Percentiles rank a stretch among this genome's conserved stretches.
Evolutionary conservation across 2,113 vertebrate species (phyloP).

Genomic region (Gnathochromis pfefferi): DNA sequence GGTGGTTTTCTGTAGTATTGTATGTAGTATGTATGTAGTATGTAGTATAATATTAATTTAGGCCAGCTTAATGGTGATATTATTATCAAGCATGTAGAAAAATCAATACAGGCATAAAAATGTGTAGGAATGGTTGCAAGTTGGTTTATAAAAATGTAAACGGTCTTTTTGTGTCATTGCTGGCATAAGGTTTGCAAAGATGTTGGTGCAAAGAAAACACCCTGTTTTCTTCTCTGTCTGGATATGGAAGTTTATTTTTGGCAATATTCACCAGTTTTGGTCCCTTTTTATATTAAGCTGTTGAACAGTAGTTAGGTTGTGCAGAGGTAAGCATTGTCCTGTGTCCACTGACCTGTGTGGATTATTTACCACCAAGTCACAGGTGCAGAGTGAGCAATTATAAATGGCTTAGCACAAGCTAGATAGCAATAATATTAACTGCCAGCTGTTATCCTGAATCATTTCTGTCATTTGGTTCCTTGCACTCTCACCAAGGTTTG

Average conservation of each 20-base stretch:
- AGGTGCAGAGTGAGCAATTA: not conserved
- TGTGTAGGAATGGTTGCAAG: not conserved
- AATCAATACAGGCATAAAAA: not conserved
- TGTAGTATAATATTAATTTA: not conserved
- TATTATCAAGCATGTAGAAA: not conserved
- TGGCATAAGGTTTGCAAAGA: not conserved
- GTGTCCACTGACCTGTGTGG: not conserved
- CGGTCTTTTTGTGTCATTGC: rapidly evolving
- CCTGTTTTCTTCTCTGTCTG: not conserved
- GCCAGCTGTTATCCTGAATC: not conserved
- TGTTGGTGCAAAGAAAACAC: not conserved
- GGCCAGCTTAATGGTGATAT: not conserved
- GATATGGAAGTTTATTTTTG: not conserved
- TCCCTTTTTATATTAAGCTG: not conserved
- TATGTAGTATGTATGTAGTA: no score
- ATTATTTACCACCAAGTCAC: not conserved
- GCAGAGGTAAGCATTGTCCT: not conserved
- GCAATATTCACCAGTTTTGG: rapidly evolving
- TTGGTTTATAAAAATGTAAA: not conserved
- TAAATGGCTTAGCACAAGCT: not conserved
- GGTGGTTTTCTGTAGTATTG: not conserved
- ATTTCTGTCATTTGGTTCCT: not conserved
- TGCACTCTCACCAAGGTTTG: not conserved
- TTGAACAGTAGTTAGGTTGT: not conserved
- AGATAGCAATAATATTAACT: not conserved